A percentile compares a stretch with the other conserved stretches of the same genome.
Conservation (phyloP, 2,113 vertebrate genomes). For the Upupa epops region DNA sequence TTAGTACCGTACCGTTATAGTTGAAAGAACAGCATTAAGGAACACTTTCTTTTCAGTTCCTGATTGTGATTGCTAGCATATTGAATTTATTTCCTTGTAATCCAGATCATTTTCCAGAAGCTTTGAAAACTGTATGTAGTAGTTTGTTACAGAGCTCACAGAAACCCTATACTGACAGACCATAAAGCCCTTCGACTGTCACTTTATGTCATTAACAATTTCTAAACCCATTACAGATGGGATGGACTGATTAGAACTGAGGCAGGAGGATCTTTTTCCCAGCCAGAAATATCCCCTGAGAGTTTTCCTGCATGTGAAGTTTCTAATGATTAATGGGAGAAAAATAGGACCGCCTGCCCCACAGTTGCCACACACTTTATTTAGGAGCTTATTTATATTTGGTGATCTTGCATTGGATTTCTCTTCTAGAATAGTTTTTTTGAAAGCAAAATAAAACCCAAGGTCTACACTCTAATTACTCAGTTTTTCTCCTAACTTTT, state of each 20-base stretch:
- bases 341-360: constrained; percentile 68
- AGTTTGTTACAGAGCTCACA: constrained; percentile 76
- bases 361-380: constrained; percentile 65
- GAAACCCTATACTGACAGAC: constrained; percentile 77
- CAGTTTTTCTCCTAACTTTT: constrained; percentile 22
- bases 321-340: constrained; percentile 79
- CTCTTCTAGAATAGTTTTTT: constrained; percentile 27
- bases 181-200: constrained; percentile 80
- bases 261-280: constrained; percentile 81
- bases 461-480: constrained; percentile 15
- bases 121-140: constrained; percentile 70
- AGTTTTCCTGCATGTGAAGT: constrained; percentile 75
- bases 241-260: constrained; percentile 80
- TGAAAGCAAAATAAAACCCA: constrained; percentile 26
- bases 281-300: constrained; percentile 81
- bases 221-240: constrained; percentile 85
- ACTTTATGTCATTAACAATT: constrained; percentile 86
- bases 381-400: constrained; percentile 71
- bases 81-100: constrained; percentile 80
- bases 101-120: constrained; percentile 80
- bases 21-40: constrained; percentile 74
- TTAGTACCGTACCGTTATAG: constrained; percentile 61
- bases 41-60: constrained; percentile 76
- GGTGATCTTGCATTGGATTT: constrained; percentile 34
- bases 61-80: constrained; percentile 74